Base-by-base conservation (phyloP, 2,797 vertebrate species). In the Toxotes lorentzi region DNA sequence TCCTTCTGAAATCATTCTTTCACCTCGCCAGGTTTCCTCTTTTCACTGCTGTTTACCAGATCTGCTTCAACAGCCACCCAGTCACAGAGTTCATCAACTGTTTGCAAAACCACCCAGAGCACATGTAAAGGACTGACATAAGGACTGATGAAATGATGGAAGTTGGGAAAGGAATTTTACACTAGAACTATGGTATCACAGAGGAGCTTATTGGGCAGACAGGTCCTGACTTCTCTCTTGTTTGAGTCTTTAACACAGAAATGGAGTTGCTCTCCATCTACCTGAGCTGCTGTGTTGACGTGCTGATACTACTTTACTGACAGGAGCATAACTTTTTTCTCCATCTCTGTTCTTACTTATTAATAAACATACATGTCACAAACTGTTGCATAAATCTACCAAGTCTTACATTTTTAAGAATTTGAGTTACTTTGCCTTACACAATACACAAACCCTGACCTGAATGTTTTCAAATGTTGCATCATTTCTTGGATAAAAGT, bases 101-200 rank as follows among this genome's bases (percentile, higher is more conserved):
- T 79, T 95, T 99, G 84, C 98, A 99, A 92, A 97, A 96, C 93
- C 98, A 99, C 85, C 98, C 98, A 3, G 97, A 96, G 76, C 98
- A 99, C 91, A 91, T 96, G 88, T 99, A 85, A 96, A 59, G 21
- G 17, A 32, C 72, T 16, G 45, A 67, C 40, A 17, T 24, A 1
- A 48, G 48, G 51, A 32, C 40, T 34, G 58, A 54, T 11, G 63
- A 68, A 45, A 23, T 66, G 59, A 47, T 53, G 40, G 65, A 78
- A 4, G 12, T 34, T 63, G 59, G 41, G 35, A 72, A 68, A 70
- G 43, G 64, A 86, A 86, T 85, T 83, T 79, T 47, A 66, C 60
- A 57, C 70, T 45, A 30, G 51, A 85, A 34, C 62, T 21, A 19
- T 56, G 66, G 23, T 57, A 16, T 43, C 64, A 63, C 67, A n/a